Base-by-base conservation (phyloP, 2,888 invertebrate genomes). In the Scaptomyza polygonia region DNA sequence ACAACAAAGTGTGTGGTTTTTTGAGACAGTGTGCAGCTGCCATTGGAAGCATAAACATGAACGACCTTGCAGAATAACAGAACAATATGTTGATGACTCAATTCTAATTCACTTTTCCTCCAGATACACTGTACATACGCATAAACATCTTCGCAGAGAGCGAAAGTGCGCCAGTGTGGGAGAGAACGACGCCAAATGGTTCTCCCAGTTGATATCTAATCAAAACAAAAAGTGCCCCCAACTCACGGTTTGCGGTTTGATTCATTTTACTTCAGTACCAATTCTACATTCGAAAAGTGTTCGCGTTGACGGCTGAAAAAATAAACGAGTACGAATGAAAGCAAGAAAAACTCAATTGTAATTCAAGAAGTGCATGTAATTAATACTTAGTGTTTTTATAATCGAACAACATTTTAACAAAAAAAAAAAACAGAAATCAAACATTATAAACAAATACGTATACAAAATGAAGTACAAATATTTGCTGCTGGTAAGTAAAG, bases 401-500 rank as follows among this genome's bases (percentile, higher is more conserved):
- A 65, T 51, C 49, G 16, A 55, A 52, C 40, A 39, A 3, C 7
- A n/a, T 29, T 8, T n/a, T 16, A 21, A 44, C 36, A 61, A 45
- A 51, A 1, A 47, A 14, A 21, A 27, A 25, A 36, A n/a, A 18
- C 36, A 61, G 44, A 51, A 2, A 47, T n/a, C 27, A 27, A 27
- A 36, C 14, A 25, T 25, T n/a, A 62, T 9, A 42, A 45, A 47
- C 42, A 58, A 52, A 32, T 11, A 68, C 56, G 39, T 59, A 16
- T 55, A 61, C 64, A 63, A 67, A 66, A 88, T 88, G 88, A 88
- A 79, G 75, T 57, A 76, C 61, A 83, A 61, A 51, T 64, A 68
- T 59, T 45, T 86, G 52, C 51, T 88, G 43, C 32, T 89, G 88
- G 88, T 88, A 68, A 89, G 89, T 88, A 62, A 32, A n/a, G 16